These are phyloP conservation scores for Xerus inauris DNA, from an alignment of 2,113 vertebrate genomes.

Conservation along the genomic window DNA sequence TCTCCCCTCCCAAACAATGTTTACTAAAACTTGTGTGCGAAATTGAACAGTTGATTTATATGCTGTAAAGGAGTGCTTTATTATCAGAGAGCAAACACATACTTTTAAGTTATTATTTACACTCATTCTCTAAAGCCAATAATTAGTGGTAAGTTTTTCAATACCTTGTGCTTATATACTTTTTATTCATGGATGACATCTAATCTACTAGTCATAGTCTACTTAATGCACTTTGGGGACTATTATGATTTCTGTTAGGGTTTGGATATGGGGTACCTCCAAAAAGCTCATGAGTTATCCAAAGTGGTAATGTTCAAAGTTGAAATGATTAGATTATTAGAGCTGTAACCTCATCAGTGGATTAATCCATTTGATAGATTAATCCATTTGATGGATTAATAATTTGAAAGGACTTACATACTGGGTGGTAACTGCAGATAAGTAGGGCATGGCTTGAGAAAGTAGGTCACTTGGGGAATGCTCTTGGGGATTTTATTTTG, in stretches of 20 bases:
- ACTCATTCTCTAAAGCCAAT: neutral
- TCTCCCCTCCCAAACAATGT: neutral
- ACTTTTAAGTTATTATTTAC: neutral
- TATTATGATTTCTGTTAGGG: neutral
- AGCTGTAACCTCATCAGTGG: too few species aligned
- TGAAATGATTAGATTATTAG: too few species aligned
- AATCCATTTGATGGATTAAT: too few species aligned
- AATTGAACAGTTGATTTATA: neutral
- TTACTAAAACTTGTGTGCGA: neutral
- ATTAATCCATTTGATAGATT: too few species aligned
- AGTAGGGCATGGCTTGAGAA: too few species aligned
- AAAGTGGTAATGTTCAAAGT: too few species aligned
- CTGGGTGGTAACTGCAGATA: too few species aligned
- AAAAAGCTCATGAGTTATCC: too few species aligned
- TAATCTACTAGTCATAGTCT: neutral
- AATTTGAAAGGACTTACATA: too few species aligned
- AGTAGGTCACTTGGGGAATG: too few species aligned
- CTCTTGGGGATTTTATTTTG: too few species aligned
- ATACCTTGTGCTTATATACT: neutral
- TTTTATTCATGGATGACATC: neutral
- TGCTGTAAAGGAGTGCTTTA: neutral
- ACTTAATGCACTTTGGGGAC: neutral
- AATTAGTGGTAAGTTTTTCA: neutral
- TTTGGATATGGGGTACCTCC: too few species aligned
- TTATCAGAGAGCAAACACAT: neutral